A percentile compares a stretch with the other conserved stretches of the same genome.
Evolutionary conservation across 2,797 vertebrate species (phyloP).

Genomic region (Enteromius fasciolatus): DNA sequence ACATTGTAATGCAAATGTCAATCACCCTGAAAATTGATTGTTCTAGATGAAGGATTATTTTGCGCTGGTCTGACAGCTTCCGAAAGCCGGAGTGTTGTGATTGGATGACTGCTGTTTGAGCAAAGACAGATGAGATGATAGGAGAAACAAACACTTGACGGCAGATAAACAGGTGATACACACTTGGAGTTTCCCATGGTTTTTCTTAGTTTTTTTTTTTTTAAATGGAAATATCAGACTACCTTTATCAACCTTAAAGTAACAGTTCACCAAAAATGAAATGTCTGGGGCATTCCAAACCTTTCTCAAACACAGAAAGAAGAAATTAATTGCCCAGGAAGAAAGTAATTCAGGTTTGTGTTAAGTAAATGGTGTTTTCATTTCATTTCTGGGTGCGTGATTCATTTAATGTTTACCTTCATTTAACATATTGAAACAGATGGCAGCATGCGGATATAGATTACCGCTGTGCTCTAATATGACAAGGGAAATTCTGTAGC

Average conservation of each 20-base stretch:
- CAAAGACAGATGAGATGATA: conserved; percentile 23
- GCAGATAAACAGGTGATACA: neutral
- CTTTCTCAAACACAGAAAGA: neutral
- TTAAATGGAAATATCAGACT: neutral
- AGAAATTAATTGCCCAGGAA: neutral
- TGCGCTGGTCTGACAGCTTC: conserved; percentile 22
- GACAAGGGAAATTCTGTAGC: neutral
- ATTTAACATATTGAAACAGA: too few relatives aligned
- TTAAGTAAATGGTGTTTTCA: too few relatives aligned
- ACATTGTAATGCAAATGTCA: conserved; percentile 22
- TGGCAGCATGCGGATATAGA: neutral
- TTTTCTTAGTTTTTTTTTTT: too few relatives aligned
- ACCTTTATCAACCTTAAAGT: neutral
- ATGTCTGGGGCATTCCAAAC: neutral
- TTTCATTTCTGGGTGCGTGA: too few relatives aligned
- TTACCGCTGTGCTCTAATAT: neutral
- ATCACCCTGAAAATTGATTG: conserved; percentile 27
- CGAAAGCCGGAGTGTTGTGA: conserved; percentile 26
- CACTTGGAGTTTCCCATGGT: neutral
- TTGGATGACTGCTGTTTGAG: conserved; percentile 23
- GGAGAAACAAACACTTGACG: conserved; percentile 25
- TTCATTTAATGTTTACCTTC: too few relatives aligned
- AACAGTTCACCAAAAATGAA: neutral
- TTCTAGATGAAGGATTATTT: conserved; percentile 41
- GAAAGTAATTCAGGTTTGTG: neutral